phyloP scores from a whole-genome alignment of 2,113 vertebrate species.

The Atlantisia rogersi region DNA sequence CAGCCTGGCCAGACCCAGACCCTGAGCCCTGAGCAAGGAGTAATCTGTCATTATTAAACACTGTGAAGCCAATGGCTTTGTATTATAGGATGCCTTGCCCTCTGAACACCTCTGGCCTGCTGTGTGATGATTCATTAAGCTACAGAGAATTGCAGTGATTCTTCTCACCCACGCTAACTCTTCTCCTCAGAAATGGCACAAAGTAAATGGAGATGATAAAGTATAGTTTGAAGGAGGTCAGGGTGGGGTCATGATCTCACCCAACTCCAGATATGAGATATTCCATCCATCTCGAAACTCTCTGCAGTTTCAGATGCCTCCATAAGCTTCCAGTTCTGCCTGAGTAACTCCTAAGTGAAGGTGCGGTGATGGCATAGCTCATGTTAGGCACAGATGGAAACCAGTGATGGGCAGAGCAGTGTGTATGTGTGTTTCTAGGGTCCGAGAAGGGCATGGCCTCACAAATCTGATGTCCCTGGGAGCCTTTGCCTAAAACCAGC shows the following conservation, averaged over 20 bases:
- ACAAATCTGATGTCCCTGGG: neutral
- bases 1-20: neutral
- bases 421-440: neutral
- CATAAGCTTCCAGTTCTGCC: conserved; percentile 10
- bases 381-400: neutral
- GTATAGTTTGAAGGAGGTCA: neutral
- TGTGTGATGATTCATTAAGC: conserved; percentile 41
- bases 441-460: neutral
- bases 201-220: conserved; percentile 1
- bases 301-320: conserved; percentile 11
- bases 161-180: conserved; percentile 16
- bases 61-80: conserved; percentile 26
- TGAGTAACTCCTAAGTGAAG: neutral
- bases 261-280: neutral
- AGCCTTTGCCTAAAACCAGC: neutral
- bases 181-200: neutral
- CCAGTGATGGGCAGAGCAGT: neutral
- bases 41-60: conserved; percentile 24
- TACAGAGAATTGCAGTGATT: conserved; percentile 21
- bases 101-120: conserved; percentile 34
- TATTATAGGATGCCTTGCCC: conserved; percentile 16
- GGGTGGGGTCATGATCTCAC: neutral
- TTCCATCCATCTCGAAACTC: neutral
- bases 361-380: neutral
- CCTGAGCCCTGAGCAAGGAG: neutral